Base-by-base conservation (phyloP, 2,888 invertebrate genomes). In the Podabrus alpinus region DNA sequence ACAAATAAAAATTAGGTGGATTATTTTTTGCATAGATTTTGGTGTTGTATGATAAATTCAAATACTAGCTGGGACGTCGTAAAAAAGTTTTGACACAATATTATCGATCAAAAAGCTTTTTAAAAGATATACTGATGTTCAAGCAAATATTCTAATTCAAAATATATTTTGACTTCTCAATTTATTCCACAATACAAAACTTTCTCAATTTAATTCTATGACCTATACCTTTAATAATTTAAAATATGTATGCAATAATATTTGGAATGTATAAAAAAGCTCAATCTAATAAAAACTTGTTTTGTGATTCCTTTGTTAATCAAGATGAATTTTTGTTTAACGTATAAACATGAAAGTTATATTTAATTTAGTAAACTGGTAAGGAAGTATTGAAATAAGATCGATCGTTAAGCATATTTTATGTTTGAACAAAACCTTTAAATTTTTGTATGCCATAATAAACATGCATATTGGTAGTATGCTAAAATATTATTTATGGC, bases 401-500 rank as follows among this genome's bases (percentile, higher is more conserved):
- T 45, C 45, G n/a, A 45, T n/a, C 45, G 24, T 21, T 66, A n/a
- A 15, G 17, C 24, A 66, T 66, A 66, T 15, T 66, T 66, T 21
- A 19, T 21, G 24, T 66, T 21, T 21, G 19, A 62, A 17, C 24
- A 21, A 66, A 66, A 21, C 24, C 15, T 66, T 21, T 68, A 17
- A 45, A 59, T 29, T 68, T 29, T 45, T 68, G 68, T 68, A 64
- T 19, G 62, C 62, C 62, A 64, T 64, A 64, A 64, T 64, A 64
- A 29, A 70, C 76, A 76, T 69, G 72, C 75, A 75, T 72, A 75
- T 72, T 75, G 72, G 68, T 45, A 45, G 45, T 69, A 64, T 64
- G 73, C 71, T 73, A 71, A 68, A 74, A 71, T 70, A 71, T 76
- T 76, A 74, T 76, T 76, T 76, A 76, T 73, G 73, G 71, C 61